Conservation (phyloP, 2,888 invertebrate genomes). For the Abscondita cerata region DNA sequence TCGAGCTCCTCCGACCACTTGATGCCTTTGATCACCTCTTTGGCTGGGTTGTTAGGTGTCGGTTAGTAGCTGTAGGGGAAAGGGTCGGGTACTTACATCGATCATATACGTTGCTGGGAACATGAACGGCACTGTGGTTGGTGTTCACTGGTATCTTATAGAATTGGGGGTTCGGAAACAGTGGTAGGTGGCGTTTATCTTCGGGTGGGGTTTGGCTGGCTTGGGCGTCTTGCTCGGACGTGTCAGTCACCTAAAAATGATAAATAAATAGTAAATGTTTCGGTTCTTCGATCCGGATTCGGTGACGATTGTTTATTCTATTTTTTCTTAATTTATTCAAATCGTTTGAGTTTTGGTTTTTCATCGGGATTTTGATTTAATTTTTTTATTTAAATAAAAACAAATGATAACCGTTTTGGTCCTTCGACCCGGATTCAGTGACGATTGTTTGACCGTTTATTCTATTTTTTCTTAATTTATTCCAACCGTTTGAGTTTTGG, state of each 20-base stretch:
- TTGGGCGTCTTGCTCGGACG: conserved; percentile 53
- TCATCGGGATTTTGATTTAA: no score
- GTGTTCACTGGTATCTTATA: conserved; percentile 79
- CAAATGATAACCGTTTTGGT: no score
- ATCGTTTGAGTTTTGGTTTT: no score
- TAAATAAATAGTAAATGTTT: background rate
- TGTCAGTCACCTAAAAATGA: conserved; percentile 48
- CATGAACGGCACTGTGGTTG: conserved; percentile 88
- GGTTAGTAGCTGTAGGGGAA: background rate
- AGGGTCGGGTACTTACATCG: conserved; percentile 70
- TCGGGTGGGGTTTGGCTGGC: conserved; percentile 62
- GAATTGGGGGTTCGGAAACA: conserved; percentile 77
- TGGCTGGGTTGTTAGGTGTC: conserved; percentile 70
- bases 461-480: no score
- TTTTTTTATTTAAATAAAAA: no score
- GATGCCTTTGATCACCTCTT: conserved; percentile 88
- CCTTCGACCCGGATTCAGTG: no score
- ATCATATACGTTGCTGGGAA: conserved; percentile 95
- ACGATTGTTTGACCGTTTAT: no score
- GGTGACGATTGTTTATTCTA: no score
- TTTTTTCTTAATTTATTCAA: no score
- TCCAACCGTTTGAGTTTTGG: no score
- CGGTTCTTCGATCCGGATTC: no score
- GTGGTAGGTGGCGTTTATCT: conserved; percentile 62
- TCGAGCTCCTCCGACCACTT: conserved; percentile 96